Evolutionary conservation across 2,888 invertebrate genomes (phyloP), one percentile per base, ranked within the genome.

Genomic region (Ectemnius cavifrons): DNA sequence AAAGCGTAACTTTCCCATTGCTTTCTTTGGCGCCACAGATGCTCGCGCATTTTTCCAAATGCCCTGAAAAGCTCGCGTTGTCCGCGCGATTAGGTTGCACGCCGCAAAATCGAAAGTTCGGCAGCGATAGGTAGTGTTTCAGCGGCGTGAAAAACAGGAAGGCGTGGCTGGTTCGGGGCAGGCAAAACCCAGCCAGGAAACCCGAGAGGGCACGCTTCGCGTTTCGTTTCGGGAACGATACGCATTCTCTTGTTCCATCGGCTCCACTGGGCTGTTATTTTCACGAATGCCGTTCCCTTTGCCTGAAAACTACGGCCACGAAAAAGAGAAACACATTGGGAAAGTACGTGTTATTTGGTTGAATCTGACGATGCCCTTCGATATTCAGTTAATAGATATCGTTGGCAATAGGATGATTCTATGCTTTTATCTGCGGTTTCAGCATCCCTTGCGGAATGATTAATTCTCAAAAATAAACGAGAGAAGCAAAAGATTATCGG

Each of bases 181-280:
- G 37, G 37, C 11, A 76, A 77, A 75, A 73, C 76, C 79, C 70
- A 69, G 69, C 72, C 67, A 64, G 79, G 73, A 82, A 85, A 81
- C 56, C 64, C 37, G 37, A 37, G 74, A 85, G 62, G 62, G 75
- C 71, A 37, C 63, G 76, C 67, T 73, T 84, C 67, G 71, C 65
- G 58, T 82, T 85, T 77, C 82, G 63, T 65, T 58, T 37, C 64
- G 68, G 58, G 57, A 59, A 59, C 71, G 74, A 77, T 77, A 74
- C 72, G 62, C 8, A 11, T 74, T 57, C 71, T 71, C 57, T 63
- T 60, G 62, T 61, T 64, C 70, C 68, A 61, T 20, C 11, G 14
- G 61, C 23, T 16, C 47, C 23, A 11, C 57, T 58, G 59, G 69
- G 37, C 63, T 57, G 47, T 61, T 75, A 72, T 78, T 81, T 74